Evolutionary conservation across 2,113 vertebrate species (phyloP).

Genomic region (Hassar affinis): DNA sequence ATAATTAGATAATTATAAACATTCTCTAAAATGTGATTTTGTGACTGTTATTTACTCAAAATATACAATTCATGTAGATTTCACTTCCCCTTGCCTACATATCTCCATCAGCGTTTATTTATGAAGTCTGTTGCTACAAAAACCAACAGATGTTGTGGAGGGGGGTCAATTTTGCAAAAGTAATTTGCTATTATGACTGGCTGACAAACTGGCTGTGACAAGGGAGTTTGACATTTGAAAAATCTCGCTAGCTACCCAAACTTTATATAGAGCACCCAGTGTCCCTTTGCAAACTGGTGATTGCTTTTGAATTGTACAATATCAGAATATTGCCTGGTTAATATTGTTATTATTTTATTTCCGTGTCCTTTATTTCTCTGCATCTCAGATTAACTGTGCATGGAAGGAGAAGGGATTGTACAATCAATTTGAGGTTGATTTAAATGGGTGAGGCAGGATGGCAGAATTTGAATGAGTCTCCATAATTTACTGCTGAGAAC

Average conservation of each 20-base stretch:
- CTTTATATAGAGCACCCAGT: constrained; percentile 14
- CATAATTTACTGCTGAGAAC: not conserved
- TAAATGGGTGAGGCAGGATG: not conserved
- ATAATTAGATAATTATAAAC: not conserved
- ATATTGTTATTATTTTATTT: constrained; percentile 26
- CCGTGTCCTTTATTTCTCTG: not conserved
- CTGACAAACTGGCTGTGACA: constrained; percentile 14
- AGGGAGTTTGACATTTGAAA: constrained; percentile 49
- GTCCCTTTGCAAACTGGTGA: constrained; percentile 21
- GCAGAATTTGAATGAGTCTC: not conserved
- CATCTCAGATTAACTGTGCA: constrained; percentile 7
- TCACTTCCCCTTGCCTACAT: not conserved
- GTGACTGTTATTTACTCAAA: not conserved
- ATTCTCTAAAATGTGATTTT: not conserved
- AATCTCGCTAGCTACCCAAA: constrained; percentile 11
- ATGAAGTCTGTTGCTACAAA: no score
- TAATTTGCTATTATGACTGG: constrained; percentile 46
- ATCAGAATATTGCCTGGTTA: constrained; percentile 10
- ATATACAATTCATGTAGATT: not conserved
- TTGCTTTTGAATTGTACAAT: constrained; percentile 32
- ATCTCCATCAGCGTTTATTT: not conserved
- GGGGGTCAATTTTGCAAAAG: constrained; percentile 30
- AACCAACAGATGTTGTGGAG: not conserved
- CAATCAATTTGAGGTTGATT: not conserved
- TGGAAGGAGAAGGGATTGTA: not conserved